phyloP scores from a whole-genome alignment of 2,888 invertebrate species.

The Drosophila ustulata region DNA sequence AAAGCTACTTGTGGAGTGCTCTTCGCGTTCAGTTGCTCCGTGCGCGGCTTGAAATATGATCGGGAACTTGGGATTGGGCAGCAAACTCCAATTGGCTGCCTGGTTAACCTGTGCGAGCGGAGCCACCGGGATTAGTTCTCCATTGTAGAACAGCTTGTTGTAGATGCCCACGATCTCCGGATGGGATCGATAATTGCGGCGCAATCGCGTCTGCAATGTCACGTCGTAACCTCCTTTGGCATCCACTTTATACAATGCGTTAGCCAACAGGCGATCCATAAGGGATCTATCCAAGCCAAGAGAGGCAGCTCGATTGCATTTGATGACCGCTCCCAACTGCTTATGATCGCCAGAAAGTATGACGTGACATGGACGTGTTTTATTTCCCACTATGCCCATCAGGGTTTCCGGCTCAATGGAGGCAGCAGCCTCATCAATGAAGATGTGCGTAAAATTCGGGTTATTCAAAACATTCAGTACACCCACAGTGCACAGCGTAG shows the following conservation, averaged over 20 bases:
- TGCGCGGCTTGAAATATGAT: constrained; percentile 87
- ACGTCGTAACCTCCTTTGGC: constrained; percentile 85
- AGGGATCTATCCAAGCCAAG: constrained; percentile 86
- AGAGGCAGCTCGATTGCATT: constrained; percentile 76
- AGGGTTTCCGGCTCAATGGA: constrained; percentile 89
- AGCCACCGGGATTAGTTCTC: constrained; percentile 86
- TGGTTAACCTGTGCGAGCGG: constrained; percentile 47
- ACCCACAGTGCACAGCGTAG: constrained; percentile 87
- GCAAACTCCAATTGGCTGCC: constrained; percentile 79
- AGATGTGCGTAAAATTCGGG: constrained; percentile 86
- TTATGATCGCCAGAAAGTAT: constrained; percentile 91
- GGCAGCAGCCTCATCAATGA: constrained; percentile 92
- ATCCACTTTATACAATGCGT: constrained; percentile 83
- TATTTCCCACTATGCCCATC: constrained; percentile 86
- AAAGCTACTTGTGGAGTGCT: constrained; percentile 85
- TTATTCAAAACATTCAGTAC: constrained; percentile 66
- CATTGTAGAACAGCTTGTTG: constrained; percentile 90
- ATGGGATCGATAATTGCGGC: constrained; percentile 91
- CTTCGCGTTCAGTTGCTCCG: constrained; percentile 82
- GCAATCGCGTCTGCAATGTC: constrained; percentile 89
- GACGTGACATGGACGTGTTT: constrained; percentile 85
- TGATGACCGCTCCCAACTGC: constrained; percentile 90
- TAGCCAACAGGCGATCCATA: constrained; percentile 89
- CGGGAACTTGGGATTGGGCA: constrained; percentile 86
- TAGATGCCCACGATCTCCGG: constrained; percentile 88